A percentile compares a stretch with the other conserved stretches of the same genome.
Evolutionary conservation across 1,140 invertebrate genomes (phyloP).

Genomic region (Drosophila eugracilis): DNA sequence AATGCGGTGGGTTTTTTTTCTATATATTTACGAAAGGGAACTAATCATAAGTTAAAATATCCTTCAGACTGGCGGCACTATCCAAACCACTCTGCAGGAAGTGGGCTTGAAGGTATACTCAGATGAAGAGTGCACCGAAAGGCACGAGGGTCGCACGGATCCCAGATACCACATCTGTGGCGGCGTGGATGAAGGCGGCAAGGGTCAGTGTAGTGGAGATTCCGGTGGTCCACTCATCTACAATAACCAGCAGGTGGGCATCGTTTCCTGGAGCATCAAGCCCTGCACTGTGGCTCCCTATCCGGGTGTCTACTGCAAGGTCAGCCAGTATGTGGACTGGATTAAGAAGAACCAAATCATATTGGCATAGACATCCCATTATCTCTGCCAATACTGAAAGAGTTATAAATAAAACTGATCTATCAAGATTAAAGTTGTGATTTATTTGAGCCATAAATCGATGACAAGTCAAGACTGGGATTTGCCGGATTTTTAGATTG

Average conservation of each 20-base stretch:
- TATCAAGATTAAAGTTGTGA: conserved; percentile 1
- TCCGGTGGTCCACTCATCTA: conserved; percentile 85
- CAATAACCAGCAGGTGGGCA: conserved; percentile 75
- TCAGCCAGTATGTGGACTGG: conserved; percentile 85
- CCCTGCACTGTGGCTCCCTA: conserved; percentile 84
- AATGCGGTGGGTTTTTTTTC: conserved; percentile 57
- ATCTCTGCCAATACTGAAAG: background rate
- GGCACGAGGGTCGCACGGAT: conserved; percentile 61
- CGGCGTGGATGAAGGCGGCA: conserved; percentile 84
- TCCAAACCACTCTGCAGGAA: conserved; percentile 77
- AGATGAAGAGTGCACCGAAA: conserved; percentile 68
- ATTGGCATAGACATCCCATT: conserved; percentile 49
- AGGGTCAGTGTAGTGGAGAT: conserved; percentile 85
- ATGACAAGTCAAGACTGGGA: background rate
- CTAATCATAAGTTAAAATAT: background rate
- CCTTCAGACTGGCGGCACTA: conserved; percentile 74
- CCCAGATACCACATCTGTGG: conserved; percentile 82
- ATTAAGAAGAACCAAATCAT: conserved; percentile 73
- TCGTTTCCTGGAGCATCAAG: conserved; percentile 85
- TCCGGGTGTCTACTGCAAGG: conserved; percentile 85
- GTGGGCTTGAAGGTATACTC: conserved; percentile 82
- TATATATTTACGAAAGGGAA: background rate
- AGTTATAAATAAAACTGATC: conserved; percentile 24
- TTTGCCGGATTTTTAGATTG: background rate
- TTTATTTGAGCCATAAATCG: background rate